These are phyloP conservation scores for Nebria salina DNA, from an alignment of 2,888 invertebrate genomes.

Conservation along the genomic window DNA sequence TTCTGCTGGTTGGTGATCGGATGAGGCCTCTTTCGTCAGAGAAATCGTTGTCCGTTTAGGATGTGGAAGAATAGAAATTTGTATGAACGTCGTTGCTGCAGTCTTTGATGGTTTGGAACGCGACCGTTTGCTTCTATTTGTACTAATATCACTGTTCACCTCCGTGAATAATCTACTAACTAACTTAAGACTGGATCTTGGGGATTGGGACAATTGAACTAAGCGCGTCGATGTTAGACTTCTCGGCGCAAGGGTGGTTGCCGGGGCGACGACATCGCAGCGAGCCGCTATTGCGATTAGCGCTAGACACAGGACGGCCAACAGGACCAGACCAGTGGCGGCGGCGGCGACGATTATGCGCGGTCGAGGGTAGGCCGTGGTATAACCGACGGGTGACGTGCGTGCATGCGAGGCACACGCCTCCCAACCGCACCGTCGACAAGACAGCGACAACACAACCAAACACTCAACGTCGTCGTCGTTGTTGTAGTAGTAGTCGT, in stretches of 20 bases:
- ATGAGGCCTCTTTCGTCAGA: too few species aligned
- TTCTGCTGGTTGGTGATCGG: too few species aligned
- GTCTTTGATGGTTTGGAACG: neutral
- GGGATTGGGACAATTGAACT: constrained; percentile 3
- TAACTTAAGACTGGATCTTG: neutral
- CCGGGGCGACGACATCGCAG: constrained; percentile 47
- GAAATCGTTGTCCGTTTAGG: too few species aligned
- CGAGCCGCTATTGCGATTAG: constrained; percentile 50
- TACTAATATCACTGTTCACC: neutral
- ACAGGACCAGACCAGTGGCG: constrained; percentile 54
- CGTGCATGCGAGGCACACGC: constrained; percentile 58
- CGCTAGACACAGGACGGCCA: constrained; percentile 57
- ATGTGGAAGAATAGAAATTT: too few species aligned
- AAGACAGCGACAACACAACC: constrained; percentile 3
- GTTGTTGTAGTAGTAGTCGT: neutral
- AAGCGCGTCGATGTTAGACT: neutral
- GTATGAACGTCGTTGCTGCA: too few species aligned
- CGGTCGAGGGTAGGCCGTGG: constrained; percentile 56
- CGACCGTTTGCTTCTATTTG: neutral
- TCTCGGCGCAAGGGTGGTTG: constrained; percentile 20
- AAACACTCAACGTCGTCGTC: neutral
- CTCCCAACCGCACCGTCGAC: neutral
- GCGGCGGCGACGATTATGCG: constrained; percentile 53
- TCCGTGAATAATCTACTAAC: neutral
- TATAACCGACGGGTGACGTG: constrained; percentile 58